Evolutionary conservation across 1,140 invertebrate genomes (phyloP).

Genomic region (Sitobion miscanthi): DNA sequence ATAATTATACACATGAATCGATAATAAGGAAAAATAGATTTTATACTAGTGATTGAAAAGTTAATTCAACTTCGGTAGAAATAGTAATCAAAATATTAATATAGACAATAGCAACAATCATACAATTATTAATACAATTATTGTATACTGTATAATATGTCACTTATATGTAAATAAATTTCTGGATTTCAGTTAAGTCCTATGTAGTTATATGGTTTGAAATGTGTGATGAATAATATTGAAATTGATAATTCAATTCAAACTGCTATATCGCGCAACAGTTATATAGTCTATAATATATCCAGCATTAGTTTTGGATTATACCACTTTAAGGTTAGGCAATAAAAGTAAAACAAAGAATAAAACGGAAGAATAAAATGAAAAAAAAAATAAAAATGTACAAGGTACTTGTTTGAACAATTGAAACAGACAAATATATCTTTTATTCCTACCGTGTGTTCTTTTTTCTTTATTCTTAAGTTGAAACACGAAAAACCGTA

Average conservation of each 20-base stretch:
- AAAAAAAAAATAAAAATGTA: not conserved
- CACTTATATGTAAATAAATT: not conserved
- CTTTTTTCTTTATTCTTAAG: not conserved
- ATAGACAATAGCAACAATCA: not conserved
- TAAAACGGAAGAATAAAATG: not conserved
- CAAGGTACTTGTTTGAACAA: not conserved
- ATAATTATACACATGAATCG: not conserved
- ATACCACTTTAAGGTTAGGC: slow-evolving; percentile 1
- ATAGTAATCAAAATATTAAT: not conserved
- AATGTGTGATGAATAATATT: not conserved
- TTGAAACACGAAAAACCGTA: not conserved
- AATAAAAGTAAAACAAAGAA: slow-evolving; percentile 32
- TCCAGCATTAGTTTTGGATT: not conserved
- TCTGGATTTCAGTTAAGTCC: not conserved
- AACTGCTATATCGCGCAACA: not conserved
- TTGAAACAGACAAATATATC: slow-evolving; percentile 27
- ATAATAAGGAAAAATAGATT: not conserved
- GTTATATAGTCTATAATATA: not conserved
- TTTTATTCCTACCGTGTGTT: slow-evolving; percentile 17
- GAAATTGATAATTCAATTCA: not conserved
- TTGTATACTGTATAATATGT: not conserved
- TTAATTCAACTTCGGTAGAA: not conserved
- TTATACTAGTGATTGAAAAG: not conserved
- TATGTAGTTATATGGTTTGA: not conserved
- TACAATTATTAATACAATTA: not conserved